phyloP scores from a whole-genome alignment of 2,888 invertebrate species.

The Chloroclystis v-ata region DNA sequence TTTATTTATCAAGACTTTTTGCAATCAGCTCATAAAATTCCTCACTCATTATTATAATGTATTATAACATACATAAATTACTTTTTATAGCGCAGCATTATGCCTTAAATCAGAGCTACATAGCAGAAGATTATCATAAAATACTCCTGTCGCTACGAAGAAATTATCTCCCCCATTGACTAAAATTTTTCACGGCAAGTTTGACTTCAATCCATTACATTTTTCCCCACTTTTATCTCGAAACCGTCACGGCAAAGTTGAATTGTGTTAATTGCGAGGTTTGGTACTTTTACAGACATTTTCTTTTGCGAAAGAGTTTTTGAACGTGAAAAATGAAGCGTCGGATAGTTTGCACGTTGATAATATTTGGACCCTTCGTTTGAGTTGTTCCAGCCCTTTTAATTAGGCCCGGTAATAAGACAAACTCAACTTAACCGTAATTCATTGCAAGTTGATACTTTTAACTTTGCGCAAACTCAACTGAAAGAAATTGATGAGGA shows the following conservation, averaged over 20 bases:
- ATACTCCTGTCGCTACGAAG: slow-evolving; percentile 56
- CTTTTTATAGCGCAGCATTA: too few species aligned
- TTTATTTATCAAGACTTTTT: too few species aligned
- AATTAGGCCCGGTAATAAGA: slow-evolving; percentile 23
- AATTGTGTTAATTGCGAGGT: slow-evolving; percentile 67
- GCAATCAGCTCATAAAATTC: too few species aligned
- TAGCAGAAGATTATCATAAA: slow-evolving; percentile 57
- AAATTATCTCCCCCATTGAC: slow-evolving; percentile 75
- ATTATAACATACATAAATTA: too few species aligned
- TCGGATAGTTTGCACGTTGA: slow-evolving; percentile 33
- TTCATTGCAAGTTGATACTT: slow-evolving; percentile 7
- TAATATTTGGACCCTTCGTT: slow-evolving; percentile 28
- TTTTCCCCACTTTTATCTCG: slow-evolving; percentile 64
- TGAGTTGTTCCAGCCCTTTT: slow-evolving; percentile 22
- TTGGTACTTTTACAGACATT: slow-evolving; percentile 52
- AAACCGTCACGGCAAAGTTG: slow-evolving; percentile 58
- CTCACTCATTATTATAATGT: too few species aligned
- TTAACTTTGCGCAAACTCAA: slow-evolving; percentile 7
- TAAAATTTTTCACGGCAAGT: slow-evolving; percentile 73
- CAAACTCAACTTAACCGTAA: slow-evolving; percentile 14
- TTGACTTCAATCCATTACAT: slow-evolving; percentile 74
- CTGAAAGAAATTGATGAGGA: slow-evolving; percentile 11
- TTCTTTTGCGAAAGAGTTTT: slow-evolving; percentile 40
- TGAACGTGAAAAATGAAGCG: slow-evolving; percentile 34
- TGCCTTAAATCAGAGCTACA: too few species aligned